phyloP scores from a whole-genome alignment of 2,113 vertebrate genomes.

The Aegotheles bennettii region DNA sequence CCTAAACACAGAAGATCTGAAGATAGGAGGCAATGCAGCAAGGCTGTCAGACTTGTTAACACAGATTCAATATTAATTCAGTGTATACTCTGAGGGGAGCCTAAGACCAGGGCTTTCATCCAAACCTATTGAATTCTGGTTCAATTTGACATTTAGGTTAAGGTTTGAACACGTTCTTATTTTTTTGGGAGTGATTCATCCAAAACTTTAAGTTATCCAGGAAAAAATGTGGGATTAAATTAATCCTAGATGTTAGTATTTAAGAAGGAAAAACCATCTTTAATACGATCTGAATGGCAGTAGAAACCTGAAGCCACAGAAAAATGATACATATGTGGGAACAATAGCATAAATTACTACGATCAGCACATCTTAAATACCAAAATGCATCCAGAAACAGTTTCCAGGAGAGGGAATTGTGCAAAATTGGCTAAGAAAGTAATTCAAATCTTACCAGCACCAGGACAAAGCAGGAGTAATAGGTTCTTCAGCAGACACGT shows the following conservation, averaged over 20 bases:
- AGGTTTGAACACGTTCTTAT: conserved; percentile 52
- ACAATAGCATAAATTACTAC: conserved; percentile 4
- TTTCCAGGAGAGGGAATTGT: background rate
- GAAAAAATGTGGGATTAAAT: conserved; percentile 60
- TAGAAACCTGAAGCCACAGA: conserved; percentile 35
- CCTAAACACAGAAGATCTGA: background rate
- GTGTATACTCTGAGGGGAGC: conserved; percentile 13
- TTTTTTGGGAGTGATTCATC: conserved; percentile 44
- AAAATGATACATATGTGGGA: conserved; percentile 9
- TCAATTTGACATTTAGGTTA: conserved; percentile 27
- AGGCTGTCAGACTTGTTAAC: conserved; percentile 18
- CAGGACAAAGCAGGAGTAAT: background rate
- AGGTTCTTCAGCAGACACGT: background rate
- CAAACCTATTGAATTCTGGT: conserved; percentile 47
- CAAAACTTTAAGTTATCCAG: conserved; percentile 54
- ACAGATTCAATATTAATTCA: conserved; percentile 4
- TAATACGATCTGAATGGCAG: conserved; percentile 36
- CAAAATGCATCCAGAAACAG: background rate
- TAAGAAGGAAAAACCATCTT: conserved; percentile 19
- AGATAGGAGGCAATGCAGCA: background rate
- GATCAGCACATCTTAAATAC: background rate
- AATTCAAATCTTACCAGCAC: background rate
- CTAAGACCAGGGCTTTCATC: conserved; percentile 44
- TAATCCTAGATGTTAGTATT: conserved; percentile 55
- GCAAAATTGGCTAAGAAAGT: background rate